Evolutionary conservation across 2,797 vertebrate genomes (phyloP), one percentile per base, ranked within the genome.

Genomic region (Falco columbarius): DNA sequence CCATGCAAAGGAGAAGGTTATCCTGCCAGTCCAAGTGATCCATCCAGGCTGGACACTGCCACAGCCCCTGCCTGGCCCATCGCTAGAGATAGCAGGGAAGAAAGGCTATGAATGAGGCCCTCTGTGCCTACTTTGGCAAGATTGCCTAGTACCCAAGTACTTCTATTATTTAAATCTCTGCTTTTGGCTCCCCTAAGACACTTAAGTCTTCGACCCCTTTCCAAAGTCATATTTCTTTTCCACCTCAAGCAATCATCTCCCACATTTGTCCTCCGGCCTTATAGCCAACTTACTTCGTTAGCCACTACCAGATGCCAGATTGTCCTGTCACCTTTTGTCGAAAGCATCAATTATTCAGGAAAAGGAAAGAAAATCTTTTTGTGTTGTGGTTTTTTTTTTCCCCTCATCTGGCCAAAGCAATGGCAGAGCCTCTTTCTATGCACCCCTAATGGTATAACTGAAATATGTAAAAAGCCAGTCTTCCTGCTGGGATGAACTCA

Each of bases 21-120:
- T 30, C 18, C 54, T 75, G 59, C 7, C 38, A 46, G 34, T 11
- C 20, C 58, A 58, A 54, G 42, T 54, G 49, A 14, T 75, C 34
- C 67, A 62, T 44, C 32, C 47, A 82, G 67, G 71, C 42, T 79
- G 52, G n/a, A 49, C 42, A 16, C 15, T 44, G 30, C 17, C 65
- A 24, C n/a, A 2, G 1, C 0, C 6, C 55, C 27, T 81, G 24
- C 27, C 42, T 51, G 20, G 29, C 19, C 18, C 21, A 3, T 52
- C 8, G 27, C 40, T 80, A 58, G 23, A 77, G 16, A 46, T 10
- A 46, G 16, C n/a, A 70, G 38, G 51, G 14, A 58, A 62, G 17
- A 7, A 86, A 81, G 32, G 10, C 12, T 55, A 1, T 8, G 7
- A 75, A 58, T 46, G 20, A 72, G 12, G 9, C 7, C 23, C 67